These are phyloP conservation scores for Engystomops pustulosus DNA, from an alignment of 2,113 vertebrate species.

Conservation along the genomic window DNA sequence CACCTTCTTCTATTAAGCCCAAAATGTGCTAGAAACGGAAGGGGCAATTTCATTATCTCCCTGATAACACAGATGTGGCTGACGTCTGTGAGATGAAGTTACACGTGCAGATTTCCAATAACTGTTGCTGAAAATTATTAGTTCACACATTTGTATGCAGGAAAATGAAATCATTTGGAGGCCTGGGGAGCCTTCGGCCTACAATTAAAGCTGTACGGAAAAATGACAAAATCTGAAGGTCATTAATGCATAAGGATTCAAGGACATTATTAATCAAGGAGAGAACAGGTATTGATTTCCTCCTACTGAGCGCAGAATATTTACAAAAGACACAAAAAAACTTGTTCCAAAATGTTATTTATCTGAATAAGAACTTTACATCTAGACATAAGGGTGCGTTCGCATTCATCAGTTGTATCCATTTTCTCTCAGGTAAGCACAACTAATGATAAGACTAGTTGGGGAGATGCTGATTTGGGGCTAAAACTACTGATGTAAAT, in stretches of 20 bases:
- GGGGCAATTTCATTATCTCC: constrained; percentile 12
- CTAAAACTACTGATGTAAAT: too few species aligned
- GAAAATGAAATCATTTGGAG: constrained; percentile 27
- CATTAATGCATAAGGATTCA: constrained; percentile 19
- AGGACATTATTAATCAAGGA: constrained; percentile 49
- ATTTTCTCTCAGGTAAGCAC: too few species aligned
- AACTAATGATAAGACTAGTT: too few species aligned
- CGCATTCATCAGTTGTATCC: too few species aligned
- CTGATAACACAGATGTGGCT: background rate
- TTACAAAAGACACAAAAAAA: constrained; percentile 28
- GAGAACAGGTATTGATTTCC: constrained; percentile 50
- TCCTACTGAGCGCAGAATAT: constrained; percentile 23
- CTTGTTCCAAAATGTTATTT: background rate
- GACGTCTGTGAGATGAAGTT: background rate
- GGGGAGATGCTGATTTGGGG: too few species aligned
- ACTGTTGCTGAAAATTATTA: constrained; percentile 17
- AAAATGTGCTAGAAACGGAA: constrained; percentile 1
- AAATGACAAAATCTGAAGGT: constrained; percentile 37
- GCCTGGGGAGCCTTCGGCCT: constrained; percentile 2
- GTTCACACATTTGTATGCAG: constrained; percentile 24
- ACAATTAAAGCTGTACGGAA: constrained; percentile 15
- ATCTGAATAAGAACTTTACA: too few species aligned
- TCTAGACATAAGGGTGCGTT: too few species aligned
- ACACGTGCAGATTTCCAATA: constrained; percentile 3
- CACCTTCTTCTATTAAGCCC: background rate